Conservation (phyloP, 2,888 invertebrate genomes). For the Venusia cambrica region DNA sequence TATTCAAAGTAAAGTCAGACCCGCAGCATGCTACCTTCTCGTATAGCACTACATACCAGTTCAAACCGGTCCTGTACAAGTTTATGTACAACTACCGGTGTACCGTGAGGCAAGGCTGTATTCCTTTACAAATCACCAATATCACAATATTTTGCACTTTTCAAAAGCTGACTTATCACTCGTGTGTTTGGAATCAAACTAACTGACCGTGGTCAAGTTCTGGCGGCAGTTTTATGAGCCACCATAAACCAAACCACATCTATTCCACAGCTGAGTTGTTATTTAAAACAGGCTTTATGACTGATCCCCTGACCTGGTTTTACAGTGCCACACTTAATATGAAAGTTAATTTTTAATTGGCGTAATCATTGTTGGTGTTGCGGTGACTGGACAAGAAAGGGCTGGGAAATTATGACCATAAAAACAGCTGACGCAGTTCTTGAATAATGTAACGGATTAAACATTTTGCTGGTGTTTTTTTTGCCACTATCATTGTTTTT, state of each 20-base stretch:
- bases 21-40: too few species aligned
- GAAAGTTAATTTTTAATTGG: constrained; percentile 53
- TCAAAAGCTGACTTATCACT: constrained; percentile 53
- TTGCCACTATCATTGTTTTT: too few species aligned
- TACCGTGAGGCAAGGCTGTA: not conserved
- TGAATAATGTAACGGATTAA: too few species aligned
- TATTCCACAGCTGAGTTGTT: constrained; percentile 73
- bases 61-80: constrained; percentile 3
- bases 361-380: constrained; percentile 33
- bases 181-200: constrained; percentile 75
- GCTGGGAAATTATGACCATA: too few species aligned
- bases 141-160: constrained; percentile 22
- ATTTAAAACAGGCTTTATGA: constrained; percentile 72
- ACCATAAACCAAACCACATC: constrained; percentile 77
- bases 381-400: constrained; percentile 20
- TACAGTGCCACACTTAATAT: constrained; percentile 45
- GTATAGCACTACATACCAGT: too few species aligned
- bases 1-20: too few species aligned
- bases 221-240: constrained; percentile 71
- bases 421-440: too few species aligned
- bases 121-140: not conserved
- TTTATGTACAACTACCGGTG: not conserved
- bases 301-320: constrained; percentile 64
- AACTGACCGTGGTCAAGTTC: constrained; percentile 53
- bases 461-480: too few species aligned